Evolutionary conservation across 2,797 vertebrate species (phyloP).

Genomic region (Epinephelus awoara): DNA sequence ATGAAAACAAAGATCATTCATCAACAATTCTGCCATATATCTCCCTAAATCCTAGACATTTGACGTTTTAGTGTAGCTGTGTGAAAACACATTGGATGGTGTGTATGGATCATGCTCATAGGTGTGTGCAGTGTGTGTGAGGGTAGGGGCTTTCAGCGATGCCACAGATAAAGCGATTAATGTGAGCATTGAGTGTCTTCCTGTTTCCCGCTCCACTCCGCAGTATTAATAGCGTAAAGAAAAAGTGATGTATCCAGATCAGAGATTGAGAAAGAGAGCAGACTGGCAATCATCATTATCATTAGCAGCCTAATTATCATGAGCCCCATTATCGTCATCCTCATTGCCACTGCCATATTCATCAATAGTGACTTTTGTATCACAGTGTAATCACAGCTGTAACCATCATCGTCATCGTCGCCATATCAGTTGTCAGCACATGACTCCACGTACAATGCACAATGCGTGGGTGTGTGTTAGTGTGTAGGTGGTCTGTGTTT

Average conservation of each 20-base stretch:
- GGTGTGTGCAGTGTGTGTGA: slow-evolving; percentile 17
- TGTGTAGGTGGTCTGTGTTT: slow-evolving; percentile 49
- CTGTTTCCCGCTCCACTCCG: background rate
- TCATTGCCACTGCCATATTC: slow-evolving; percentile 36
- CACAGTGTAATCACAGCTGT: slow-evolving; percentile 27
- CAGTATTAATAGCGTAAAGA: slow-evolving; percentile 16
- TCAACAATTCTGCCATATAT: too few species aligned
- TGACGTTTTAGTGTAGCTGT: background rate
- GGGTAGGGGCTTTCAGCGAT: slow-evolving; percentile 12
- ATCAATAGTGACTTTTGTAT: slow-evolving; percentile 38
- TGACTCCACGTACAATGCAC: slow-evolving; percentile 5
- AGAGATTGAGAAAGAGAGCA: slow-evolving; percentile 30
- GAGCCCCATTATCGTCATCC: slow-evolving; percentile 24
- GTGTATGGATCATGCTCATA: background rate
- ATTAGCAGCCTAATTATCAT: slow-evolving; percentile 51
- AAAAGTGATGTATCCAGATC: slow-evolving; percentile 20
- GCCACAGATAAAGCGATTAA: slow-evolving; percentile 53
- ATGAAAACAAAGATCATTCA: too few species aligned
- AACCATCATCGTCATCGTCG: slow-evolving; percentile 20
- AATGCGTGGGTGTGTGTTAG: slow-evolving; percentile 2
- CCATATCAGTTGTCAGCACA: slow-evolving; percentile 3
- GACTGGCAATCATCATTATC: slow-evolving; percentile 53
- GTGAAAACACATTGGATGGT: background rate
- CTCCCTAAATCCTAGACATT: too few species aligned
- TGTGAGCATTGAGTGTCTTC: slow-evolving; percentile 17